Conservation (phyloP, 2,888 invertebrate species). For the Chaetoderma sp. region DNA sequence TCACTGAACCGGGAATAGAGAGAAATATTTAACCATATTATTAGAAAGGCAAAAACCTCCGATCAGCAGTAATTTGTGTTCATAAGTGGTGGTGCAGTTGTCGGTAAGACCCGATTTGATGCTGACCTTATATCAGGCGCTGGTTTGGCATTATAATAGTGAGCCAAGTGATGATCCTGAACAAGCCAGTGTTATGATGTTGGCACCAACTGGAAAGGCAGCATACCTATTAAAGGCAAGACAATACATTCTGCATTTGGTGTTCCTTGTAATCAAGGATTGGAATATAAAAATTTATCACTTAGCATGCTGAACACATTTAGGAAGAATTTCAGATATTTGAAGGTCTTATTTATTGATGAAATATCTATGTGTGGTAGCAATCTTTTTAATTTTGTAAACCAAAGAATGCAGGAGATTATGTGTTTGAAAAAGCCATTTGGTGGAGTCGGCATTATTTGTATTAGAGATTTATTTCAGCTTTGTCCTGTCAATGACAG, state of each 20-base stretch:
- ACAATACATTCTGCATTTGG: constrained; percentile 29
- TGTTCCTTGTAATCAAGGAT: constrained; percentile 21
- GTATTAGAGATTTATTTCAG: constrained; percentile 19
- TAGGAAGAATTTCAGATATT: no score
- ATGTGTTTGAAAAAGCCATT: constrained; percentile 10
- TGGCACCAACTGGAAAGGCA: constrained; percentile 36
- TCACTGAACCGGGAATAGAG: constrained; percentile 13
- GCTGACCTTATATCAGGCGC: constrained; percentile 35
- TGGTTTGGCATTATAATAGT: constrained; percentile 12
- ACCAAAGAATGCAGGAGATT: no score
- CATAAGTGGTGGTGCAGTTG: constrained; percentile 43
- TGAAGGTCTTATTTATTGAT: no score
- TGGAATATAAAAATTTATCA: no score
- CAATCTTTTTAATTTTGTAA: no score
- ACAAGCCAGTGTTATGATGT: constrained; percentile 17
- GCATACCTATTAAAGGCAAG: no score
- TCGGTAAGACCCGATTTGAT: constrained; percentile 42
- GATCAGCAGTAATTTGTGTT: constrained; percentile 24
- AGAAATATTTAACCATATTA: constrained; percentile 20
- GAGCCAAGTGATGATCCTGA: no score
- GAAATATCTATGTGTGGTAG: constrained; percentile 25
- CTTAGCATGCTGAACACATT: no score
- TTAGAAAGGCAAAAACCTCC: constrained; percentile 5
- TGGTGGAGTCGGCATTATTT: constrained; percentile 26
- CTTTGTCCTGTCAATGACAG: constrained; percentile 3